Evolutionary conservation across 2,888 invertebrate species (phyloP), one percentile per base, ranked within the genome.

Genomic region (Dryocosmus kuriphilus): DNA sequence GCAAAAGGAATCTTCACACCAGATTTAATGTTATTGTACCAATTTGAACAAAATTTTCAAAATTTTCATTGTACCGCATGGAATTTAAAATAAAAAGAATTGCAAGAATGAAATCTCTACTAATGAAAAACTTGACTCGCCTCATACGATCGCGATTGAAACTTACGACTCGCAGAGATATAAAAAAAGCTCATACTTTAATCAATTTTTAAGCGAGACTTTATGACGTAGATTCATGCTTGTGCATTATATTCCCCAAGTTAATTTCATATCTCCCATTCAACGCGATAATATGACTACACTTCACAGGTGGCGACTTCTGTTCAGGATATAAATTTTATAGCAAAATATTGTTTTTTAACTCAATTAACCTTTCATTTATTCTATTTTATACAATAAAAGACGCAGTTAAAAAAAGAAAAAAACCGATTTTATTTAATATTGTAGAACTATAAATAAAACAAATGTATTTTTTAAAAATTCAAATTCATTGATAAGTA

Each of bases 401-500:
- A 41, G 16, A 5, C 16, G 41, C 41, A 41, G 16, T 24, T 35
- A 24, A 65, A 71, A 71, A 14, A 19, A 19, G 24, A 11, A 6
- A 24, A 51, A 9, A 7, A n/a, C 7, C 16, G n/a, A 8, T 8
- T 8, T 8, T 51, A 1, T 51, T n/a, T 51, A 51, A 51, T 41
- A 51, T 51, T 51, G 51, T 8, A 51, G 9, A n/a, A 51, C 22
- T 19, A 41, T 7, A 9, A 51, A 22, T 51, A 9, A 51, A 51
- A 51, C 22, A 3, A 6, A 14, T 4, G 22, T 2, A 22, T 3
- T 63, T 65, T 19, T 30, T n/a, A 24, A n/a, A n/a, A n/a, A 55
- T 41, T 65, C 27, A 14, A 65, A 71, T 19, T 63, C 30, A 60
- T 63, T 30, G 41, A 27, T 30, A n/a, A 19, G 11, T 61, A 87